Percentiles rank a stretch among this genome's conserved stretches.
phyloP scores from a whole-genome alignment of 1,140 invertebrate genomes.

The Leptonema lineaticorne region DNA sequence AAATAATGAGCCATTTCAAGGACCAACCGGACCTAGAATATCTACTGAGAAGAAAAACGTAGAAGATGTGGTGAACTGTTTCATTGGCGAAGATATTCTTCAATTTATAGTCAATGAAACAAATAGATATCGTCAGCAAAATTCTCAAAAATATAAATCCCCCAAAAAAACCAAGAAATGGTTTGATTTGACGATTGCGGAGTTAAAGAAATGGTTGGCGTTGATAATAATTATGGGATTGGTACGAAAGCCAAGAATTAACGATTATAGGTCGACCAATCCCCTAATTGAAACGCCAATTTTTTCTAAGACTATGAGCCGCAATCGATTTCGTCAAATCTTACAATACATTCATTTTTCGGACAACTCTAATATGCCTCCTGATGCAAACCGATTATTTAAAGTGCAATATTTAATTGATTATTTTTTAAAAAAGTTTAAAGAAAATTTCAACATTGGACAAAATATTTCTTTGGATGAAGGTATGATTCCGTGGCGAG shows the following conservation, averaged over 20 bases:
- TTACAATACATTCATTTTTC: slow-evolving; percentile 40
- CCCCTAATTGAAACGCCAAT: slow-evolving; percentile 40
- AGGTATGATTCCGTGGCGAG: slow-evolving; percentile 39
- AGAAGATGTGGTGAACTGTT: slow-evolving; percentile 32
- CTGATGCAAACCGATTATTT: slow-evolving; percentile 32
- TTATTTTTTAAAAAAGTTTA: slow-evolving; percentile 40
- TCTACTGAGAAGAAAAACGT: neutral
- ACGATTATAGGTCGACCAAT: slow-evolving; percentile 44
- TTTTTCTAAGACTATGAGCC: slow-evolving; percentile 41
- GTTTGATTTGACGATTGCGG: slow-evolving; percentile 35
- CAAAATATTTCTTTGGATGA: slow-evolving; percentile 42
- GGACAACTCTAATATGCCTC: slow-evolving; percentile 36
- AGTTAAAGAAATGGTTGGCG: slow-evolving; percentile 42
- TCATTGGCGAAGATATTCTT: slow-evolving; percentile 39
- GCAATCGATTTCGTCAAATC: slow-evolving; percentile 41
- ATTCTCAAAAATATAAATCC: slow-evolving; percentile 33
- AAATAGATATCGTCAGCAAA: slow-evolving; percentile 40
- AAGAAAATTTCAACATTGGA: slow-evolving; percentile 38
- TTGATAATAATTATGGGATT: slow-evolving; percentile 41
- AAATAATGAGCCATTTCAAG: slow-evolving; percentile 4
- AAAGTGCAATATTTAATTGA: slow-evolving; percentile 34
- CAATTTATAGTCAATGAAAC: slow-evolving; percentile 38
- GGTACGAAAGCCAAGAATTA: slow-evolving; percentile 39
- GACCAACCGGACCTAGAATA: neutral
- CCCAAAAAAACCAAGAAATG: slow-evolving; percentile 32